Conservation (phyloP, 2,888 invertebrate species). For the Drosophila niveifrons region DNA sequence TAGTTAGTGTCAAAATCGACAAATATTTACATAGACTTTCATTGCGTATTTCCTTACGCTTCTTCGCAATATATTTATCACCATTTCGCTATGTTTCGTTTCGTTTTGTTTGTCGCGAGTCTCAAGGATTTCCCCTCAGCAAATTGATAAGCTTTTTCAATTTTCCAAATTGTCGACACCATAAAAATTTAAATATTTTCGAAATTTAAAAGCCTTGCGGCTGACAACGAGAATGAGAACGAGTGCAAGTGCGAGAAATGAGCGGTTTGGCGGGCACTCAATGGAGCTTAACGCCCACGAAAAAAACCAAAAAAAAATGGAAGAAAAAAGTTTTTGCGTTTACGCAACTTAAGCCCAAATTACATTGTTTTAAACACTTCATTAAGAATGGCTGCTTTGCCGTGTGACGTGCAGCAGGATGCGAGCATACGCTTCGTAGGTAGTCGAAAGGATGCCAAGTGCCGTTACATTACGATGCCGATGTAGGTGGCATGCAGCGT, state of each 20-base stretch:
- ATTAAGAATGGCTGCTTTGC: slow-evolving; percentile 69
- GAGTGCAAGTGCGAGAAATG: not conserved
- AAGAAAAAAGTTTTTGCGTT: slow-evolving; percentile 54
- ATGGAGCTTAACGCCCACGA: slow-evolving; percentile 56
- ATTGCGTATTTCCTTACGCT: slow-evolving; percentile 33
- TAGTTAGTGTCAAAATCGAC: slow-evolving; percentile 70
- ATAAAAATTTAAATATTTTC: slow-evolving; percentile 79
- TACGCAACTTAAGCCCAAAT: slow-evolving; percentile 71
- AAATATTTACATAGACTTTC: slow-evolving; percentile 73
- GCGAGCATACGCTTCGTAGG: slow-evolving; percentile 1
- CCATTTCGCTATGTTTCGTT: not conserved
- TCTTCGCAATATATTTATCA: not conserved
- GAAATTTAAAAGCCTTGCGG: slow-evolving; percentile 68
- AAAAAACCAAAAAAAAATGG: not conserved
- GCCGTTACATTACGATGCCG: slow-evolving; percentile 8
- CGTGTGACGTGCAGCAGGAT: slow-evolving; percentile 41
- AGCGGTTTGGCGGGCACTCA: slow-evolving; percentile 37
- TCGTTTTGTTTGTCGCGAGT: slow-evolving; percentile 26
- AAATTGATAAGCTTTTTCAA: slow-evolving; percentile 67
- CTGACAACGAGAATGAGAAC: slow-evolving; percentile 4
- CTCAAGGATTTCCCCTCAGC: slow-evolving; percentile 7
- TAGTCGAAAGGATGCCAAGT: slow-evolving; percentile 39
- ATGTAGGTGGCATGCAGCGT: slow-evolving; percentile 8
- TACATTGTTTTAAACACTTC: slow-evolving; percentile 81
- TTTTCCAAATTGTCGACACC: slow-evolving; percentile 70